Evolutionary conservation across 2,888 invertebrate genomes (phyloP).

Genomic region (Agelastica alni): DNA sequence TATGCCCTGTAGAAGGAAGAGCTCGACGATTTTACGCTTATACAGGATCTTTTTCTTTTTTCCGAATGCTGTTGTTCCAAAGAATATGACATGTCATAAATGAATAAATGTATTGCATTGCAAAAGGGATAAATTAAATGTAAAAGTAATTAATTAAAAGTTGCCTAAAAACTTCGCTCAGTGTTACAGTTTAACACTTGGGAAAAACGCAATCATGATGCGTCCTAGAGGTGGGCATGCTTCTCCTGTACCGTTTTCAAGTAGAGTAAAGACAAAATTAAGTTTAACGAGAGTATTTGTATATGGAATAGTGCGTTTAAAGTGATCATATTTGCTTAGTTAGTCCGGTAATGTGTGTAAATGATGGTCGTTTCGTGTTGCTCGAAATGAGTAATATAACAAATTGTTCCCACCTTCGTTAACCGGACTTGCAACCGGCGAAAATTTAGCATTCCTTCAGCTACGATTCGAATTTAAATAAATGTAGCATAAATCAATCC

Average conservation of each 20-base stretch:
- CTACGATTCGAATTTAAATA: conserved; percentile 34
- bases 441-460: conserved; percentile 21
- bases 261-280: background rate
- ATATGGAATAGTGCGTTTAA: background rate
- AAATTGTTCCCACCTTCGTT: conserved; percentile 4
- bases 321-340: background rate
- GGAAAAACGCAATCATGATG: background rate
- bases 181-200: conserved; percentile 2
- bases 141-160: conserved; percentile 4
- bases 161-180: conserved; percentile 2
- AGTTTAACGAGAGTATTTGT: background rate
- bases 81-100: too few species aligned
- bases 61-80: too few species aligned
- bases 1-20: too few species aligned
- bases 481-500: conserved; percentile 42
- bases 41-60: too few species aligned
- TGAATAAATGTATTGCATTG: background rate
- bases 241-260: background rate
- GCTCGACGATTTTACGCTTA: too few species aligned
- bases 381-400: too few species aligned
- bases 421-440: conserved; percentile 4
- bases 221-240: background rate
- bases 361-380: too few species aligned
- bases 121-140: conserved; percentile 1
- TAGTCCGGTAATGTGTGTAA: too few species aligned